Evolutionary conservation across 2,888 invertebrate genomes (phyloP), one percentile per base, ranked within the genome.

Genomic region (Blastobasis lacticolella): DNA sequence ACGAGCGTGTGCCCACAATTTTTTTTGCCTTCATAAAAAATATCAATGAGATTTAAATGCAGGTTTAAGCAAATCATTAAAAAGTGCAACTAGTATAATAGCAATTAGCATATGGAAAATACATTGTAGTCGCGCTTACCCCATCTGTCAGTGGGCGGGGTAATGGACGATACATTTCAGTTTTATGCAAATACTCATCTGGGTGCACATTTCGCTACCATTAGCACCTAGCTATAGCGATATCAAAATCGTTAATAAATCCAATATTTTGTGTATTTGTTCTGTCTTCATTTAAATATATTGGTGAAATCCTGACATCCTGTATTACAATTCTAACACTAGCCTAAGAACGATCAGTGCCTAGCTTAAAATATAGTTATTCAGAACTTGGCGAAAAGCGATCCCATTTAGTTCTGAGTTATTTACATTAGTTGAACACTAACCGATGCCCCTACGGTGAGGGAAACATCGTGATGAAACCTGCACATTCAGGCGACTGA

Each of bases 121-220:
- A 73, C 78, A 77, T 71, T 71, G 75, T 67, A 70, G 62, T 55
- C 60, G 60, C 63, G 9, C 10, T 48, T 48, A 63, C 60, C 72
- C 68, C 81, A 81, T 81, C 77, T 85, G 83, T 68, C 75, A 57
- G 69, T 79, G 77, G 81, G 82, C 84, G 83, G 73, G 67, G 61
- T 56, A 52, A 54, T 49, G 47, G 52, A 62, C 67, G 71, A 79
- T 73, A 67, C 71, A 78, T 81, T 74, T 61, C 58, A 60, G 62
- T 73, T 82, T 77, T 84, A 85, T 86, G 86, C 72, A 72, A 85
- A 85, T 85, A 23, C 54, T 57, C 60, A 53, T 52, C 45, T 48
- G 48, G 46, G 51, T 53, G 50, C 52, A 23, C 46, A 44, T 50
- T 60, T 57, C 59, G 70, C 67, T 66, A 63, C 60, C 59, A 61